Conservation (phyloP, 2,113 vertebrate genomes). For the Chrysochloris asiatica region DNA sequence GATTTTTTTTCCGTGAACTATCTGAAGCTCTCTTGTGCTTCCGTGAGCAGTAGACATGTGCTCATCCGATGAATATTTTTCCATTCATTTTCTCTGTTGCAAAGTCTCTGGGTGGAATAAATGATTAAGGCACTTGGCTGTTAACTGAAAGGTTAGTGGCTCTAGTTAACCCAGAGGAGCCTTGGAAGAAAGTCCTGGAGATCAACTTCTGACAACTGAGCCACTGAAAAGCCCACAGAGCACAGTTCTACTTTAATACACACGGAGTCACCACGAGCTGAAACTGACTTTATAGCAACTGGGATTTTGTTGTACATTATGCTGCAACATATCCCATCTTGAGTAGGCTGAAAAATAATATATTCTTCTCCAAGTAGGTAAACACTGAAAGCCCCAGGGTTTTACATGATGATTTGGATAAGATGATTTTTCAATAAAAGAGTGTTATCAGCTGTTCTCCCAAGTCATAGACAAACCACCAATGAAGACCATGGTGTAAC, state of each 20-base stretch:
- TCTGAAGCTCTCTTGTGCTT: neutral
- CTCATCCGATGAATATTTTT: neutral
- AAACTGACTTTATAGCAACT: neutral
- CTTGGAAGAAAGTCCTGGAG: neutral
- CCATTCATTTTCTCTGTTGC: neutral
- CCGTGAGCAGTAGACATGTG: neutral
- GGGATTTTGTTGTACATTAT: neutral
- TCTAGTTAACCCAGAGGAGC: neutral
- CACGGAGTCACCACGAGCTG: neutral
- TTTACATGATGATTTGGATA: neutral
- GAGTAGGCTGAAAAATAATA: neutral
- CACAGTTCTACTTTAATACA: neutral
- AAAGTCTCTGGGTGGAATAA: neutral
- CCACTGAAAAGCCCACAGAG: neutral
- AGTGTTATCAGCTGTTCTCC: too few relatives aligned
- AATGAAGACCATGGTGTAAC: fast-evolving
- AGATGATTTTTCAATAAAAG: neutral
- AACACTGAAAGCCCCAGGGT: neutral
- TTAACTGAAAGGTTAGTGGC: neutral
- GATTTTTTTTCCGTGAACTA: too few relatives aligned
- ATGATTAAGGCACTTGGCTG: neutral
- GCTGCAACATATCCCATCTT: neutral
- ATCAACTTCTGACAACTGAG: neutral
- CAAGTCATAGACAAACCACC: neutral
- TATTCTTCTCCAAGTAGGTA: too few relatives aligned